These are phyloP conservation scores for Aphaenogaster rudis DNA, from an alignment of 1,140 invertebrate species.

Conservation along the genomic window DNA sequence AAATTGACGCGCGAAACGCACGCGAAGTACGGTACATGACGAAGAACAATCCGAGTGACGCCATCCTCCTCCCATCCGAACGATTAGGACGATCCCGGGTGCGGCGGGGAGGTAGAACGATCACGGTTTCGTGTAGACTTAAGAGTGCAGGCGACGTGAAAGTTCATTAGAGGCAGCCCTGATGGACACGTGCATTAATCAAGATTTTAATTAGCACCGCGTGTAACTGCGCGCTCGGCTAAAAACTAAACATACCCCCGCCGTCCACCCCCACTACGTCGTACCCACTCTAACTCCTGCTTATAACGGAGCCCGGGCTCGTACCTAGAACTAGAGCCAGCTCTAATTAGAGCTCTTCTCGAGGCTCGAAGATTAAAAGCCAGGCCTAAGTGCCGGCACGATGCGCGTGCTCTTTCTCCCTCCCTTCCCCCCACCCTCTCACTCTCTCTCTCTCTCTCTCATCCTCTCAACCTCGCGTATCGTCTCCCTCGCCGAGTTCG, in stretches of 20 bases:
- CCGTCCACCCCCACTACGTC: conserved; percentile 46
- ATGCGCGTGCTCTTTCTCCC: conserved; percentile 71
- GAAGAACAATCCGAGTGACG: background rate
- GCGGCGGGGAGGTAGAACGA: conserved; percentile 60
- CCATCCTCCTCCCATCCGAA: background rate
- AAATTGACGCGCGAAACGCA: background rate
- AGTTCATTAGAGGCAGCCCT: conserved; percentile 80
- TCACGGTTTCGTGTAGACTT: conserved; percentile 77
- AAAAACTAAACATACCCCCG: conserved; percentile 84
- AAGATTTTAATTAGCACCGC: conserved; percentile 86
- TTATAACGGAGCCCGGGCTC: conserved; percentile 77
- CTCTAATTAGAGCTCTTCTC: conserved; percentile 85
- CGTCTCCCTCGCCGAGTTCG: conserved; percentile 12
- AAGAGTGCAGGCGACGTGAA: conserved; percentile 77
- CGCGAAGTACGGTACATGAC: background rate
- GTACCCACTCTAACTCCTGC: conserved; percentile 78
- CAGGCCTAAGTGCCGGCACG: conserved; percentile 82
- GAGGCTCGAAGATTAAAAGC: conserved; percentile 85
- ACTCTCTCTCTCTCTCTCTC: conserved; percentile 55
- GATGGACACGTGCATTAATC: conserved; percentile 86
- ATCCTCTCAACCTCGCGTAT: background rate
- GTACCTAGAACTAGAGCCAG: conserved; percentile 78
- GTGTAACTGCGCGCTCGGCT: conserved; percentile 82
- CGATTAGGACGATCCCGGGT: conserved; percentile 43
- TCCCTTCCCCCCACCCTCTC: background rate